Percentiles rank a stretch among this genome's conserved stretches.
phyloP scores from a whole-genome alignment of 2,797 vertebrate genomes.

The Masticophis lateralis region DNA sequence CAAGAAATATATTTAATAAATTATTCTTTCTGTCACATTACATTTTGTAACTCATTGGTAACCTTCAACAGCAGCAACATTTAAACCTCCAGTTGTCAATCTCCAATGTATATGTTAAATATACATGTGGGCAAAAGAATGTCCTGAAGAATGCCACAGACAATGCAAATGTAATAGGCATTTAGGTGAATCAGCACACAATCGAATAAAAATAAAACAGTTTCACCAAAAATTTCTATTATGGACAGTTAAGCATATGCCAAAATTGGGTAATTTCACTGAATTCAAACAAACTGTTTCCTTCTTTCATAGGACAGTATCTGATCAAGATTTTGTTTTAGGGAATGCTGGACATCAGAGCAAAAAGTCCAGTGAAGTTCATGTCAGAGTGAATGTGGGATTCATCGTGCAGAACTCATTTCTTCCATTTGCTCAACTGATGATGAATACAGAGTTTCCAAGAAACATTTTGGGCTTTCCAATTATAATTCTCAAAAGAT shows the following conservation, averaged over 20 bases:
- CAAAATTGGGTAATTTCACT: background rate
- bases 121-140: background rate
- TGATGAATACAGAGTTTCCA: background rate
- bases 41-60: background rate
- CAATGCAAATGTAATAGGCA: background rate
- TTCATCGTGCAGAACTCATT: background rate
- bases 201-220: background rate
- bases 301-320: background rate
- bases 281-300: background rate
- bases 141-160: background rate
- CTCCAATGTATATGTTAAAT: background rate
- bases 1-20: background rate
- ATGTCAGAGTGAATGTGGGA: background rate
- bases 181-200: background rate
- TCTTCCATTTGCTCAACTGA: background rate
- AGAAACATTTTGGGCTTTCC: background rate
- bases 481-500: background rate
- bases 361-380: background rate
- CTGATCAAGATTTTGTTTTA: background rate
- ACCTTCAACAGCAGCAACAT: background rate
- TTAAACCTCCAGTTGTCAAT: background rate
- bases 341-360: too few species aligned
- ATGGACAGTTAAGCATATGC: background rate
- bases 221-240: background rate
- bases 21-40: background rate